Conservation (phyloP, 1,140 invertebrate species). For the Temnothorax longispinosus region DNA sequence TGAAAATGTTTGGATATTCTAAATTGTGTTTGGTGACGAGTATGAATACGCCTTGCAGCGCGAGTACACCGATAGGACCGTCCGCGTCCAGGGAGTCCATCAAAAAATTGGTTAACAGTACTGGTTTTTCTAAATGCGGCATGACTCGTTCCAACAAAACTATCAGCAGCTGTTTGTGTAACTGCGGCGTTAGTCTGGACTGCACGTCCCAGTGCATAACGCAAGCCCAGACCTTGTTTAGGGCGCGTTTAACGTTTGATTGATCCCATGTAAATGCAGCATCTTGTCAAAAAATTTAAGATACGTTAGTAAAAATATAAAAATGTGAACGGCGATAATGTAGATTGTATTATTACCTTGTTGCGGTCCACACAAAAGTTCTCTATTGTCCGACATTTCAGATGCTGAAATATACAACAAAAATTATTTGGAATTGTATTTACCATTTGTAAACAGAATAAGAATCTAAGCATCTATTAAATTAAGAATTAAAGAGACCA, state of each 20-base stretch:
- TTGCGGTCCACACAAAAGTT: constrained; percentile 78
- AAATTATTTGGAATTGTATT: background rate
- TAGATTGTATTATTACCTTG: constrained; percentile 66
- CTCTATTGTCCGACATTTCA: constrained; percentile 68
- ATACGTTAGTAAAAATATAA: background rate
- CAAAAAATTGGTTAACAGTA: constrained; percentile 96
- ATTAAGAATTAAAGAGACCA: background rate
- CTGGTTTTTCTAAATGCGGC: constrained; percentile 92
- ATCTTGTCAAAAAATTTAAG: constrained; percentile 49
- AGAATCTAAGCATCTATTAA: background rate
- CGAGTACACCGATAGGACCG: constrained; percentile 94
- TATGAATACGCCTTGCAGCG: constrained; percentile 96
- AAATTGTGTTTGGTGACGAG: constrained; percentile 97
- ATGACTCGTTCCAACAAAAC: constrained; percentile 94
- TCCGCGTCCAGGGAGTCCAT: constrained; percentile 95
- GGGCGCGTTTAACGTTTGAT: constrained; percentile 77
- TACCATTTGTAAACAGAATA: background rate
- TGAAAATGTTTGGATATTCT: constrained; percentile 98
- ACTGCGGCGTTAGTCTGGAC: constrained; percentile 85
- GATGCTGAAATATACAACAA: constrained; percentile 64
- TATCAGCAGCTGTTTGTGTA: constrained; percentile 92
- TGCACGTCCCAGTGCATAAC: constrained; percentile 88
- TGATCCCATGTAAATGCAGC: constrained; percentile 82
- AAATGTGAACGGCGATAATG: background rate
- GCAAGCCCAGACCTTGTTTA: constrained; percentile 90